Base-by-base conservation (phyloP, 2,888 invertebrate genomes). In the Pyrrhia umbra region DNA sequence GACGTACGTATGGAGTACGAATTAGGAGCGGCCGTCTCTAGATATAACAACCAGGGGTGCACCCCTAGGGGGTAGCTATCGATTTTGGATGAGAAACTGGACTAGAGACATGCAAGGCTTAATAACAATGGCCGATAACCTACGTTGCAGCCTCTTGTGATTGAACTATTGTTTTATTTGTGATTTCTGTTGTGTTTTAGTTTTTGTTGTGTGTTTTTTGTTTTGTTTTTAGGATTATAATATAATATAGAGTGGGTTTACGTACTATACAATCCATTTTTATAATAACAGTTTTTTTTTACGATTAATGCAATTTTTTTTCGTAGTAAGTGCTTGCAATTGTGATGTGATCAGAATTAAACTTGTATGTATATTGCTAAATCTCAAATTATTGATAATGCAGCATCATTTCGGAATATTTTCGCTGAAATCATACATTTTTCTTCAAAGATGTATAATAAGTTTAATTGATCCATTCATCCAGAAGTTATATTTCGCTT, bases 41-140 rank as follows among this genome's bases (percentile, higher is more conserved):
- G 84, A 83, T 84, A 91, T 88, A 92, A 92, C 92, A 90, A 89
- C 90, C 86, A 88, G 92, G 87, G 87, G 88, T 81, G 80, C 85
- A 65, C 88, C 87, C 83, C 75, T 74, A 72, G 86, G 89, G 90
- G 88, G 87, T 81, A 82, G 86, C 87, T 94, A 95, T 94, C 93
- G 94, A 95, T 95, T 95, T 92, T 90, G 90, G 92, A 94, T 95
- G 94, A 95, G 94, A 88, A 93, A 92, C 92, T 88, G 93, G 93
- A 93, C 94, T 92, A 85, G 94, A 94, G 94, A 94, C 93, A 93
- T 93, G 93, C 91, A 88, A 90, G 86, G 91, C 92, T 93, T 93
- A 92, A 93, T 94, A 92, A 92, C 93, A 92, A 91, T 92, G 90
- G 89, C 87, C 86, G 91, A 89, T 90, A 89, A 88, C 90, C 90